Conservation (phyloP, 2,797 vertebrate species). For the Crenuchus spilurus region DNA sequence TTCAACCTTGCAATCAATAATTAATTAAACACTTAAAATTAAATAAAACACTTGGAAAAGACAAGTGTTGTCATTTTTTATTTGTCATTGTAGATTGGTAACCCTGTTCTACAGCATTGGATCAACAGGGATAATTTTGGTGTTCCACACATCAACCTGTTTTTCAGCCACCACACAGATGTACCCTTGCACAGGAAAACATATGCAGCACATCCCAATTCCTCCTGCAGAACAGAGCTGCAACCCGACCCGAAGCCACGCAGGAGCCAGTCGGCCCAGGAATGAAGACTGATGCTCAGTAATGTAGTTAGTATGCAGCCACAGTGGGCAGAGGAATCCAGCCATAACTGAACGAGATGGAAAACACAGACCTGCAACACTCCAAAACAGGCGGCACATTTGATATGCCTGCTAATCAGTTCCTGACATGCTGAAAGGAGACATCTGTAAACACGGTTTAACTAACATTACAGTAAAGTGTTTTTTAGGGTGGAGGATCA, state of each 20-base stretch:
- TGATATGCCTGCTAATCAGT: slow-evolving; percentile 37
- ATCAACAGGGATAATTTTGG: background rate
- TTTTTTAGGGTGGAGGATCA: no score
- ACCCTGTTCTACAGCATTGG: background rate
- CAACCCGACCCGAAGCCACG: slow-evolving; percentile 25
- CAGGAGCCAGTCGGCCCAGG: slow-evolving; percentile 27
- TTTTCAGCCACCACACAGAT: background rate
- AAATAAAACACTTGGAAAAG: no score
- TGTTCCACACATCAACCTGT: background rate
- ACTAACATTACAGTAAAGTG: slow-evolving; percentile 34
- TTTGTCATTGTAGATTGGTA: background rate
- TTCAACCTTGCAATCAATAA: background rate
- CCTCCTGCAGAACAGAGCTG: slow-evolving; percentile 14
- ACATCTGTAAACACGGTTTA: slow-evolving; percentile 37
- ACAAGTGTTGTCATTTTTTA: no score
- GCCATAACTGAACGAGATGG: background rate
- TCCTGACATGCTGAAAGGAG: slow-evolving; percentile 44
- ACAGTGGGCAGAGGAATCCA: slow-evolving; percentile 29
- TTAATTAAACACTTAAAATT: no score
- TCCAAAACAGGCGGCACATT: slow-evolving; percentile 3
- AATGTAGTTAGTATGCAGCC: slow-evolving; percentile 50
- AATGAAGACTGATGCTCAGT: slow-evolving; percentile 47
- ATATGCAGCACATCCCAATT: background rate
- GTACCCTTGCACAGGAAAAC: background rate
- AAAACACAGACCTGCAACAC: background rate